A percentile compares a stretch with the other conserved stretches of the same genome.
Evolutionary conservation across 1,140 invertebrate species (phyloP).

Genomic region (Bicyclus anynana): DNA sequence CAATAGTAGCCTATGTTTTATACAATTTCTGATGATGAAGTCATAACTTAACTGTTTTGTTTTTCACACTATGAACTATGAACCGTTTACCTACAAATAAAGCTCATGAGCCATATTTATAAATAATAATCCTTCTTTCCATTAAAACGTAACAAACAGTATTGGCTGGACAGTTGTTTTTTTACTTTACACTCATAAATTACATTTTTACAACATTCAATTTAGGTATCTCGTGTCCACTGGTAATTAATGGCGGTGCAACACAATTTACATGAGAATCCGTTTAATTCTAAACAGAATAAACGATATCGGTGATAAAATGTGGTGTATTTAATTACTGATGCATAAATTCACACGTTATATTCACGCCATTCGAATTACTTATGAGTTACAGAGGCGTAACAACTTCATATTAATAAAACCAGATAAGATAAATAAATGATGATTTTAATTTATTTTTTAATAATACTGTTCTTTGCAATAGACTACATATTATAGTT

Average conservation of each 20-base stretch:
- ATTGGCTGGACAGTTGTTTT: neutral
- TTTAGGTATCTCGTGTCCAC: neutral
- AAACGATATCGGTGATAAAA: constrained; percentile 1
- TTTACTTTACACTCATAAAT: neutral
- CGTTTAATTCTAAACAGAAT: neutral
- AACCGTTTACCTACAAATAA: too few relatives aligned
- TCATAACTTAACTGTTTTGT: too few relatives aligned
- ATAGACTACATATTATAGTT: too few relatives aligned
- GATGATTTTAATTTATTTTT: neutral
- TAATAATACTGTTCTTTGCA: too few relatives aligned
- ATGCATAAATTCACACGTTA: constrained; percentile 24
- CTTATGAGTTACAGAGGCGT: constrained; percentile 8
- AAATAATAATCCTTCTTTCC: neutral
- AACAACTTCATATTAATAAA: constrained; percentile 11
- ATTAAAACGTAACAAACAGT: neutral
- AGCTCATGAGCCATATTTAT: too few relatives aligned
- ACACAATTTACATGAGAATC: neutral
- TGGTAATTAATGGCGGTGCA: neutral
- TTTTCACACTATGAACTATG: too few relatives aligned
- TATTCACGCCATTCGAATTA: constrained; percentile 9
- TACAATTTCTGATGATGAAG: too few relatives aligned
- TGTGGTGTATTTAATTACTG: constrained; percentile 15
- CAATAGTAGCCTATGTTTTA: too few relatives aligned
- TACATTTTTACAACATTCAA: neutral
- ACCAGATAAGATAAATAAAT: neutral